Evolutionary conservation across 2,797 vertebrate genomes (phyloP).

Genomic region (Rhodeus uyekii): DNA sequence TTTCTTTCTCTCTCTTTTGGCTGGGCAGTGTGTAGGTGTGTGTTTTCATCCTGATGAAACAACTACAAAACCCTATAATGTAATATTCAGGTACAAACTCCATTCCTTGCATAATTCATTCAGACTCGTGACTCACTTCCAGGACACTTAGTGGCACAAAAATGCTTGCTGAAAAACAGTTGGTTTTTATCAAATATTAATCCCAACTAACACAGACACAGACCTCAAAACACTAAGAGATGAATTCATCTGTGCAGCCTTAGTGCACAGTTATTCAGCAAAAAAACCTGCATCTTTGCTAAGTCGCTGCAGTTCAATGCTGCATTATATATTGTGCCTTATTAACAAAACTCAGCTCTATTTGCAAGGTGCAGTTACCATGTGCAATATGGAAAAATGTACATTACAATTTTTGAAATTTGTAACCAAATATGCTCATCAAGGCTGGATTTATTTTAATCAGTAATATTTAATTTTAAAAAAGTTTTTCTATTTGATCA

Average conservation of each 20-base stretch:
- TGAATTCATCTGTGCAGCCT: background rate
- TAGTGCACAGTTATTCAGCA: background rate
- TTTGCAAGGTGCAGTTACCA: background rate
- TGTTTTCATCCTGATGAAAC: background rate
- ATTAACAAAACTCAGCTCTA: background rate
- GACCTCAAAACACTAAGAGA: background rate
- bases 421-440: background rate
- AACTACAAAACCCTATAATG: background rate
- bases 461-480: background rate
- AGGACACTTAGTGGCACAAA: background rate
- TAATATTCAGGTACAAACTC: conserved; percentile 1
- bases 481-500: background rate
- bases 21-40: too few relatives aligned
- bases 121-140: conserved; percentile 6
- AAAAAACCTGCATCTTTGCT: background rate
- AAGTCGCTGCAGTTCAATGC: background rate
- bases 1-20: too few relatives aligned
- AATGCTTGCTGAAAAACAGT: background rate
- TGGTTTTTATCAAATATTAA: conserved; percentile 33
- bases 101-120: conserved; percentile 6
- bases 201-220: background rate
- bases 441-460: background rate
- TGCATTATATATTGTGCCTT: background rate
- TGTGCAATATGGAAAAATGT: background rate
- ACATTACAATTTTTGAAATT: background rate